Evolutionary conservation across 1,140 invertebrate genomes (phyloP), one percentile per base, ranked within the genome.

Genomic region (Phocides pigmalion): DNA sequence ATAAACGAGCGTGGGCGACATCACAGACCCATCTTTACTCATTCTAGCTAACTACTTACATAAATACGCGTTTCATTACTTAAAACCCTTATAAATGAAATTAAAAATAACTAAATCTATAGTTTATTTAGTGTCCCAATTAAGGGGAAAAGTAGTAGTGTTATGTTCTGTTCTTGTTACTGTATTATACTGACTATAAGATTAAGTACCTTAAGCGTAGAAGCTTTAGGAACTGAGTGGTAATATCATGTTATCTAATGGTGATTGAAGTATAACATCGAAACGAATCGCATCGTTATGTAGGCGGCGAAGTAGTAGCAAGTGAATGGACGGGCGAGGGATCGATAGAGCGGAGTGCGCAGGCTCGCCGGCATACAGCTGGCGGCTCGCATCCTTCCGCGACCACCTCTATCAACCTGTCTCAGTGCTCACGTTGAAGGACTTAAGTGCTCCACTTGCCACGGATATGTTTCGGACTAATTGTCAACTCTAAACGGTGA

Each of bases 301-400:
- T 90, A 83, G 88, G 84, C 81, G 87, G 79, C 28, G 73, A 78
- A 82, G 75, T 79, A 79, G 78, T 67, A 75, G 70, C 77, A 64
- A 76, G 77, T 90, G 87, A 87, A 87, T 87, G 83, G 80, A 81
- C 68, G 73, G 68, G 64, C 59, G 37, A 63, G 56, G 74, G 88
- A 90, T 90, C 88, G 86, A 90, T 90, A 84, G 56, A 82, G 80
- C 88, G 66, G 73, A 82, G 72, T 90, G 88, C 88, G 88, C 88
- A 90, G 69, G 82, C 79, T 71, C 77, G 81, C 58, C 44, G 62
- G 53, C 54, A 66, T 68, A 81, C 84, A 85, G 85, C 82, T 84
- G 84, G 72, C 64, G 51, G 72, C 76, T 68, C 72, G 77, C 81
- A 75, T 76, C 76, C 69, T 71, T 68, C 78, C 72, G 67, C 66